Conservation (phyloP, 2,888 invertebrate species). For the Elegia similella region DNA sequence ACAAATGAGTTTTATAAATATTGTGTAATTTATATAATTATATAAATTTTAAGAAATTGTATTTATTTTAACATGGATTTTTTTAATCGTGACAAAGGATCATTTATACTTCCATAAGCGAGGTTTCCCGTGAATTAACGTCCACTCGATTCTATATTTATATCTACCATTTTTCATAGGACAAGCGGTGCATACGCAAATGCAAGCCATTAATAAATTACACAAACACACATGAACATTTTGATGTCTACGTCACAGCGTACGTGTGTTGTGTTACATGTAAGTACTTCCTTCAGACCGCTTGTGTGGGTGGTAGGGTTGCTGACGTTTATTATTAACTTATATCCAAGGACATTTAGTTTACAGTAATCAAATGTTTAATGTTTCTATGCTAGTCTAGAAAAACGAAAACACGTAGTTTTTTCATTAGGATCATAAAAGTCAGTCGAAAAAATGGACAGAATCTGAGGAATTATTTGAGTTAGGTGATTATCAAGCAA, state of each 20-base stretch:
- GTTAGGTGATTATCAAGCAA: too few relatives aligned
- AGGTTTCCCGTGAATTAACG: conserved; percentile 62
- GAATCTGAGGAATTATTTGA: too few relatives aligned
- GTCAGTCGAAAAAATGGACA: too few relatives aligned
- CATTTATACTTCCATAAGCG: conserved; percentile 39
- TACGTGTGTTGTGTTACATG: conserved; percentile 32
- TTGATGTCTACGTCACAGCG: conserved; percentile 51
- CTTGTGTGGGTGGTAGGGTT: conserved; percentile 38
- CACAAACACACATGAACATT: conserved; percentile 60
- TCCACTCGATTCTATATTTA: conserved; percentile 66
- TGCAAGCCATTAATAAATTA: conserved; percentile 75
- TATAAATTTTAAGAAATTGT: too few relatives aligned
- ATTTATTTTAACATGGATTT: not conserved
- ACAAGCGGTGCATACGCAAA: conserved; percentile 68
- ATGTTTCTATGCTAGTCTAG: too few relatives aligned
- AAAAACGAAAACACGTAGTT: too few relatives aligned
- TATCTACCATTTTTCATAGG: conserved; percentile 67
- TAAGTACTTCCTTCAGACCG: conserved; percentile 50
- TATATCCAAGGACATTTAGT: too few relatives aligned
- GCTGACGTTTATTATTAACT: not conserved
- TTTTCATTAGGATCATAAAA: too few relatives aligned
- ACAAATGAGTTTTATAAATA: too few relatives aligned
- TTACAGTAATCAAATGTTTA: too few relatives aligned
- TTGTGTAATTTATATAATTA: too few relatives aligned
- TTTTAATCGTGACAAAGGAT: conserved; percentile 6